These are phyloP conservation scores for Agonum fuliginosum DNA, from an alignment of 2,888 invertebrate species.

Conservation along the genomic window DNA sequence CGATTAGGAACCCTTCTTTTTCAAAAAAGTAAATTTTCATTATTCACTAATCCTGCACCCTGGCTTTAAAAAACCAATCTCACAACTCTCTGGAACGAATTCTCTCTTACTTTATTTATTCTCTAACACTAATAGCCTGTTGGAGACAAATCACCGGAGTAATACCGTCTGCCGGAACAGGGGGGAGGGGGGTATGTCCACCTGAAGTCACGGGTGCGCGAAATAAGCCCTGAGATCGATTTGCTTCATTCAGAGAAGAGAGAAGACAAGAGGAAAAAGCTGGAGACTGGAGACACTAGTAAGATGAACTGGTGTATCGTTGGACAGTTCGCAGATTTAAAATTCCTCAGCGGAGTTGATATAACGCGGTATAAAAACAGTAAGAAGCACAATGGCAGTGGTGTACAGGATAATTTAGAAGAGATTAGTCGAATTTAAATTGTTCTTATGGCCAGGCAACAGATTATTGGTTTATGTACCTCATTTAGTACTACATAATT, in stretches of 20 bases:
- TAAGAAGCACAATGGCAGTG: too few species aligned
- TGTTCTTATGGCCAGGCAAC: too few species aligned
- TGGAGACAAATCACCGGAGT: slow-evolving; percentile 26
- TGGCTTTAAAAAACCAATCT: not conserved
- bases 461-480: too few species aligned
- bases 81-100: not conserved
- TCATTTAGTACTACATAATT: too few species aligned
- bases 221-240: slow-evolving; percentile 27
- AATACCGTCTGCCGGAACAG: slow-evolving; percentile 2
- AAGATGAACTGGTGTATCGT: slow-evolving; percentile 6
- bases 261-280: not conserved
- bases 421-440: too few species aligned
- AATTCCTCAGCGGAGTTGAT: too few species aligned
- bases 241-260: not conserved
- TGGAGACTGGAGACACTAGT: too few species aligned
- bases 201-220: slow-evolving; percentile 18
- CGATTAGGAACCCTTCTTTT: not conserved
- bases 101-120: slow-evolving; percentile 28
- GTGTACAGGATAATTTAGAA: too few species aligned
- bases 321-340: not conserved
- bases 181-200: too few species aligned
- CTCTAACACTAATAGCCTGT: slow-evolving; percentile 12
- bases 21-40: slow-evolving; percentile 23
- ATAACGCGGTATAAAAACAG: too few species aligned
- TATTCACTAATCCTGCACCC: slow-evolving; percentile 7